phyloP scores from a whole-genome alignment of 2,797 vertebrate genomes.

The Parauchenoglanis punctatus region DNA sequence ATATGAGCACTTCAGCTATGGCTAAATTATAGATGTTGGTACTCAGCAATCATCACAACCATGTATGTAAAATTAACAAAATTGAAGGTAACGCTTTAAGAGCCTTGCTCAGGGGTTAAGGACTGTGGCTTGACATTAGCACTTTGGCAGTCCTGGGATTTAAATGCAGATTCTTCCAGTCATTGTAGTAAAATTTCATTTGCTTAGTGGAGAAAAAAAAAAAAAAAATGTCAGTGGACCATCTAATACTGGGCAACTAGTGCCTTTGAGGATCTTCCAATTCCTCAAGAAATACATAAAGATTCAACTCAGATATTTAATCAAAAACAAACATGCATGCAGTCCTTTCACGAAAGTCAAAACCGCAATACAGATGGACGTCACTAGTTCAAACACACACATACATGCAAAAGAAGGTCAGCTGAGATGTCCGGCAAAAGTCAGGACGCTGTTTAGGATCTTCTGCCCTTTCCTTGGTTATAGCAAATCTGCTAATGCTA shows the following conservation, averaged over 20 bases:
- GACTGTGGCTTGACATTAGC: neutral
- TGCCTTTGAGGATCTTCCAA: neutral
- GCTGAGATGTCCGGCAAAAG: neutral
- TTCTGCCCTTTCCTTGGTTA: neutral
- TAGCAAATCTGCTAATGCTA: neutral
- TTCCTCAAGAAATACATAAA: neutral
- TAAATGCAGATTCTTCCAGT: neutral
- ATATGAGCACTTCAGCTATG: neutral
- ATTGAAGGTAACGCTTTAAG: neutral
- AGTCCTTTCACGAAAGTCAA: neutral
- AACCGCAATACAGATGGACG: neutral
- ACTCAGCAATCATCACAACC: neutral
- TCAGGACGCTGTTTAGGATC: neutral
- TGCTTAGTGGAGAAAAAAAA: too few relatives aligned
- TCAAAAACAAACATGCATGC: neutral
- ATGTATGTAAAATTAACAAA: neutral
- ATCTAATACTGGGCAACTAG: neutral
- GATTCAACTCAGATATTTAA: neutral
- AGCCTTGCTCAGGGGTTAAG: neutral
- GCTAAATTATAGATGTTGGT: neutral
- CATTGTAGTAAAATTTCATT: neutral
- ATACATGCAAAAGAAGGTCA: neutral
- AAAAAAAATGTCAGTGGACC: neutral
- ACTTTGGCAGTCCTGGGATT: neutral
- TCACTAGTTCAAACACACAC: neutral